phyloP scores from a whole-genome alignment of 2,113 vertebrate genomes.

The Spea multiplicata region DNA sequence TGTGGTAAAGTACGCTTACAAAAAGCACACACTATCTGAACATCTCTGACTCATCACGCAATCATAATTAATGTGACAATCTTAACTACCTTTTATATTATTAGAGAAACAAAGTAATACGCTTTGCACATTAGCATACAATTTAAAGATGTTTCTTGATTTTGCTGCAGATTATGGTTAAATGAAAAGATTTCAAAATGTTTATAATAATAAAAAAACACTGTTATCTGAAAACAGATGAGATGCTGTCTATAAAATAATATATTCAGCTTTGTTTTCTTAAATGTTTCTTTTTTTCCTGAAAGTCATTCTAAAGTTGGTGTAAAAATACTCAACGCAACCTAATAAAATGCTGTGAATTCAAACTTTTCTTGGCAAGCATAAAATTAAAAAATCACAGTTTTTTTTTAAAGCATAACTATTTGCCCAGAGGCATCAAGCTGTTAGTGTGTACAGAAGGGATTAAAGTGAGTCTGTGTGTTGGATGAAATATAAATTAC shows the following conservation, averaged over 20 bases:
- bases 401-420: constrained; percentile 55
- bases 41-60: constrained; percentile 15
- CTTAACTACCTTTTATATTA: constrained; percentile 11
- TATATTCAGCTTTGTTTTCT: constrained; percentile 9
- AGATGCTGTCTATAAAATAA: not conserved
- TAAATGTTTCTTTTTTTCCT: not conserved
- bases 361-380: constrained; percentile 27
- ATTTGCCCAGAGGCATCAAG: constrained; percentile 64
- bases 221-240: not conserved
- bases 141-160: not conserved
- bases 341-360: constrained; percentile 9
- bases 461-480: constrained; percentile 60
- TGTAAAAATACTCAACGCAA: not conserved
- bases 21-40: not conserved
- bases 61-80: constrained; percentile 7
- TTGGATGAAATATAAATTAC: constrained; percentile 72
- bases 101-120: constrained; percentile 16
- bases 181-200: constrained; percentile 4
- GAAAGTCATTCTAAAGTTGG: constrained; percentile 25
- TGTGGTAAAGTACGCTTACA: not conserved
- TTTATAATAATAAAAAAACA: constrained; percentile 4
- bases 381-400: constrained; percentile 31
- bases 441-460: constrained; percentile 65
- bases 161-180: not conserved
- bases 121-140: not conserved